Conservation (phyloP, 2,888 invertebrate species). For the Drosophila quinaria region DNA sequence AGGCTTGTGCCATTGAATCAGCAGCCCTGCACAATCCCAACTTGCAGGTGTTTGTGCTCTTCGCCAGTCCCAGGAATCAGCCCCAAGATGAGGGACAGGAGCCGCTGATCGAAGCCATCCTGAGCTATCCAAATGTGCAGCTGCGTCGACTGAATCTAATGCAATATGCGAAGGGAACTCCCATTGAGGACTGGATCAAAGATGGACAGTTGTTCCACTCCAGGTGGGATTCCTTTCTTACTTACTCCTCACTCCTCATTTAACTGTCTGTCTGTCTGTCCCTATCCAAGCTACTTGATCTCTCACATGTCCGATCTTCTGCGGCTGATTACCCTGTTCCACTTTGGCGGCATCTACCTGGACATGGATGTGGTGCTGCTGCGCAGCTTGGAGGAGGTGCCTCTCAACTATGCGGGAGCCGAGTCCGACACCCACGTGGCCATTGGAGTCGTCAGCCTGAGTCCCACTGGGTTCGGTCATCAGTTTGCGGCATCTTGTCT, state of each 20-base stretch:
- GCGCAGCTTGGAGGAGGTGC: constrained; percentile 84
- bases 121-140: constrained; percentile 79
- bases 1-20: constrained; percentile 84
- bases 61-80: constrained; percentile 73
- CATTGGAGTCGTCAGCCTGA: constrained; percentile 89
- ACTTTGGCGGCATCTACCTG: constrained; percentile 92
- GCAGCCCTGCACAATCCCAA: constrained; percentile 81
- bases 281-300: constrained; percentile 58
- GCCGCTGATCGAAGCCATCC: constrained; percentile 69
- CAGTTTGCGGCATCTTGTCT: constrained; percentile 87
- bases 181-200: constrained; percentile 79
- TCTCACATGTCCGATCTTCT: constrained; percentile 80
- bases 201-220: constrained; percentile 77
- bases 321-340: constrained; percentile 87
- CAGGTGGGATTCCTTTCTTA: constrained; percentile 39
- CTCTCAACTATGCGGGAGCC: constrained; percentile 88
- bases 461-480: constrained; percentile 87
- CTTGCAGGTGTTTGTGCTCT: constrained; percentile 78
- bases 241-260: not conserved
- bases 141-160: constrained; percentile 81
- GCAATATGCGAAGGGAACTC: constrained; percentile 79
- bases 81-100: not conserved
- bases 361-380: constrained; percentile 91
- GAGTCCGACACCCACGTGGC: constrained; percentile 88
- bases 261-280: not conserved